Percentiles rank a stretch among this genome's conserved stretches.
phyloP scores from a whole-genome alignment of 2,113 vertebrate species.

The Neopipo cinnamomea region DNA sequence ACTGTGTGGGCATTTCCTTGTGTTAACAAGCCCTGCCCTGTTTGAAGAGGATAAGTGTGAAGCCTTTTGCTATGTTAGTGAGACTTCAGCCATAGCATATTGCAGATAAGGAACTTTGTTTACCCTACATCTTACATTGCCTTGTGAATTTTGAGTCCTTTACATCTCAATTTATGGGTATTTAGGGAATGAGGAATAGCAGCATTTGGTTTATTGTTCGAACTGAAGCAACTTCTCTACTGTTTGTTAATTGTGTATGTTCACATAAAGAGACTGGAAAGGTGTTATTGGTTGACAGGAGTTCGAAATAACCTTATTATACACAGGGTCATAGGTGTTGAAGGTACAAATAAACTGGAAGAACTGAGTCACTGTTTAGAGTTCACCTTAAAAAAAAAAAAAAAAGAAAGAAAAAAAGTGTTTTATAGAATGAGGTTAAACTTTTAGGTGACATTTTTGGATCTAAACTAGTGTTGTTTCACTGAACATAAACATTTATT shows the following conservation, averaged over 20 bases:
- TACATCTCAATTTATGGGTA: not conserved
- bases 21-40: constrained; percentile 1
- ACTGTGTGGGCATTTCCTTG: not conserved
- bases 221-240: not conserved
- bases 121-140: not conserved
- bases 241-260: not conserved
- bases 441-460: not conserved
- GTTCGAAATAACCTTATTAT: not conserved
- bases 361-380: not conserved
- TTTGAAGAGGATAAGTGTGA: not conserved
- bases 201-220: not conserved
- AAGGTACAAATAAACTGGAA: not conserved
- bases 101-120: not conserved
- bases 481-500: not conserved
- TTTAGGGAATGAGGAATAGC: not conserved
- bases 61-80: not conserved
- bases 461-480: not conserved
- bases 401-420: not conserved
- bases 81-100: not conserved
- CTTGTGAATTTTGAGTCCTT: not conserved
- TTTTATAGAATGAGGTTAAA: not conserved
- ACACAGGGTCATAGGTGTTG: not conserved
- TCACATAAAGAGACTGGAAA: not conserved
- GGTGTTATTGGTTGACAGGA: not conserved
- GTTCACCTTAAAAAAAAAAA: not conserved